Percentiles rank a stretch among this genome's conserved stretches.
phyloP scores from a whole-genome alignment of 1,140 invertebrate species.

The Lysiphlebus fabarum region DNA sequence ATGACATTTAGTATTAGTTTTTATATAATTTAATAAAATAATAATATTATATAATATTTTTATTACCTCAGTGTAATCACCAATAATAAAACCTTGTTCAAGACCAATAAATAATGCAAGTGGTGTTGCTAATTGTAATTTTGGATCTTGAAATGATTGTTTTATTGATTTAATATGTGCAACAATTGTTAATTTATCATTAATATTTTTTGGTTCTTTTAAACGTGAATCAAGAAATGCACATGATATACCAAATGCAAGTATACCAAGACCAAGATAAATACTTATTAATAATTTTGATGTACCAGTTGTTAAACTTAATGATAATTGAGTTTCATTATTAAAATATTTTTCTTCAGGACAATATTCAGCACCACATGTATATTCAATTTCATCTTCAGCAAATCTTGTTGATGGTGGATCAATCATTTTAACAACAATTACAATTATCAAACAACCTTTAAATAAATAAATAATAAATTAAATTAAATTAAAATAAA shows the following conservation, averaged over 20 bases:
- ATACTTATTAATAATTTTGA: conserved; percentile 53
- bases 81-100: conserved; percentile 71
- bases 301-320: conserved; percentile 48
- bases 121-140: conserved; percentile 62
- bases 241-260: conserved; percentile 56
- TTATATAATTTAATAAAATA: background rate
- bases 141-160: conserved; percentile 52
- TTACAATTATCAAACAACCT: conserved; percentile 44
- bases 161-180: conserved; percentile 44
- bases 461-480: background rate
- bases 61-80: conserved; percentile 64
- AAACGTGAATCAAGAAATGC: conserved; percentile 55
- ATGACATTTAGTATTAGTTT: background rate
- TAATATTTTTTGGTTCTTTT: conserved; percentile 45
- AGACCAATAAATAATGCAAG: conserved; percentile 69
- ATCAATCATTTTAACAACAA: conserved; percentile 42
- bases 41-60: background rate
- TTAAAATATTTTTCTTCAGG: conserved; percentile 40
- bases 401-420: conserved; percentile 21
- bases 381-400: conserved; percentile 36
- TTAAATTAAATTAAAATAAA: background rate
- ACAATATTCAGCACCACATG: conserved; percentile 45
- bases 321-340: conserved; percentile 42
- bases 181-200: conserved; percentile 34
- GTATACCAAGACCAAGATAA: conserved; percentile 57